phyloP scores from a whole-genome alignment of 2,888 invertebrate genomes.

The Hedychridium roseum region DNA sequence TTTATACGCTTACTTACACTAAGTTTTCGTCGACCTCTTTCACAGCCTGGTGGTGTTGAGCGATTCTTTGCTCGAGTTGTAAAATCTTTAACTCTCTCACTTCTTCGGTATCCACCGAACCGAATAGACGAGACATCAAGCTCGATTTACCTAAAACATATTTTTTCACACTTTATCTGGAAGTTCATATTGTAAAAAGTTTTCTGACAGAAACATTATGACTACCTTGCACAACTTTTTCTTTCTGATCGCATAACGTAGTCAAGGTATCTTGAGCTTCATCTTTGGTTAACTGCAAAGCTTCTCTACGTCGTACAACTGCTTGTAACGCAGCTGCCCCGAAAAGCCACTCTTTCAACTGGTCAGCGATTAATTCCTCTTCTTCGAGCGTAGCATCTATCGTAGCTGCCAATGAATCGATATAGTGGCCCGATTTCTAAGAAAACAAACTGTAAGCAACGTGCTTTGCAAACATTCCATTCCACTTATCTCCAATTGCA shows the following conservation, averaged over 20 bases:
- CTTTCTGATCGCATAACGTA: slow-evolving; percentile 64
- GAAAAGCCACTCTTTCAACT: slow-evolving; percentile 83
- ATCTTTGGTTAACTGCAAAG: slow-evolving; percentile 76
- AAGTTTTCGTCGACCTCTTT: slow-evolving; percentile 69
- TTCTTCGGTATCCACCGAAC: slow-evolving; percentile 79
- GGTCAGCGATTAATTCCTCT: slow-evolving; percentile 83
- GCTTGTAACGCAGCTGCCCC: slow-evolving; percentile 79
- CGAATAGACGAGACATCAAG: slow-evolving; percentile 77
- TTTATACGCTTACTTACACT: too few relatives aligned
- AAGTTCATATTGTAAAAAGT: background rate
- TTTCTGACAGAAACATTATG: background rate
- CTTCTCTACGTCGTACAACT: slow-evolving; percentile 78
- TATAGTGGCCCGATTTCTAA: slow-evolving; percentile 69
- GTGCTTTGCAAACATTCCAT: slow-evolving; percentile 22
- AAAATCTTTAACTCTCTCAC: slow-evolving; percentile 76
- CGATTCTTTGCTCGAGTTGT: slow-evolving; percentile 73
- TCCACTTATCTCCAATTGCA: slow-evolving; percentile 49
- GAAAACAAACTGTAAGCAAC: slow-evolving; percentile 42
- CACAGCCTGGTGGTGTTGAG: slow-evolving; percentile 69
- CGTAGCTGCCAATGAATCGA: slow-evolving; percentile 77
- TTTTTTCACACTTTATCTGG: background rate
- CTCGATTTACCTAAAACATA: slow-evolving; percentile 69
- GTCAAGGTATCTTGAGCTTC: slow-evolving; percentile 74
- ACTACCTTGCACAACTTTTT: slow-evolving; percentile 64
- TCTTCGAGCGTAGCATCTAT: slow-evolving; percentile 81